A percentile compares a stretch with the other conserved stretches of the same genome.
phyloP scores from a whole-genome alignment of 2,888 invertebrate species.

The Ennomos fuscantarius region DNA sequence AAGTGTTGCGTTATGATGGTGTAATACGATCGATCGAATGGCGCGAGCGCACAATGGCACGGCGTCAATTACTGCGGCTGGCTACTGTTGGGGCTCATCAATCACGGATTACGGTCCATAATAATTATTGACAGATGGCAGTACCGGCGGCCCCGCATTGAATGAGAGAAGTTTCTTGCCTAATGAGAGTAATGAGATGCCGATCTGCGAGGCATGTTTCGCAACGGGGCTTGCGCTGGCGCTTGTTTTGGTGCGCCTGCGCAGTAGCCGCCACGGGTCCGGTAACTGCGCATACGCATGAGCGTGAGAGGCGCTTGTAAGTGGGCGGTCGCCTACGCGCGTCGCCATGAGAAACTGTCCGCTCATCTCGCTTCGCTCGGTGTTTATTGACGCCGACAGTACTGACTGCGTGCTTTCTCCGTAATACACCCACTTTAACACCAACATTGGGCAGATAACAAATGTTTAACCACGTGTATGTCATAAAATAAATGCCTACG shows the following conservation, averaged over 20 bases:
- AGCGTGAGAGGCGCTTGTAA: slow-evolving; percentile 29
- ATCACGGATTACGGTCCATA: slow-evolving; percentile 73
- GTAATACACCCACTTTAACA: slow-evolving; percentile 22
- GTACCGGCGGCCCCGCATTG: slow-evolving; percentile 48
- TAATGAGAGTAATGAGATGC: slow-evolving; percentile 50
- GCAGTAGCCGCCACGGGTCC: slow-evolving; percentile 15
- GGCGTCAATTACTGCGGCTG: slow-evolving; percentile 65
- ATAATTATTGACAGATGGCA: slow-evolving; percentile 77
- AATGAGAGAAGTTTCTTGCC: slow-evolving; percentile 54
- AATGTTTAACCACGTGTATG: slow-evolving; percentile 16
- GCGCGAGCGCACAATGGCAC: slow-evolving; percentile 62
- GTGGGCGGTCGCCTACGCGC: slow-evolving; percentile 26
- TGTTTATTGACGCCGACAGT: slow-evolving; percentile 14
- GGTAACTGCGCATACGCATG: slow-evolving; percentile 16
- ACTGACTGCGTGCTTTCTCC: slow-evolving; percentile 22
- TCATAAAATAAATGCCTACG: slow-evolving; percentile 27
- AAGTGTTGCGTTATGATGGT: slow-evolving; percentile 44
- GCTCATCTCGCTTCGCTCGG: slow-evolving; percentile 7
- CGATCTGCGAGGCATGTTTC: slow-evolving; percentile 27
- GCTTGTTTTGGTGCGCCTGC: slow-evolving; percentile 24
- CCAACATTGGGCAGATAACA: slow-evolving; percentile 15
- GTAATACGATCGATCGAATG: slow-evolving; percentile 30
- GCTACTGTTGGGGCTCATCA: slow-evolving; percentile 77
- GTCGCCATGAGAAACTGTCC: slow-evolving; percentile 18
- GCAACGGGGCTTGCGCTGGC: slow-evolving; percentile 31